phyloP scores from a whole-genome alignment of 2,113 vertebrate genomes.

The Delphinus delphis region DNA sequence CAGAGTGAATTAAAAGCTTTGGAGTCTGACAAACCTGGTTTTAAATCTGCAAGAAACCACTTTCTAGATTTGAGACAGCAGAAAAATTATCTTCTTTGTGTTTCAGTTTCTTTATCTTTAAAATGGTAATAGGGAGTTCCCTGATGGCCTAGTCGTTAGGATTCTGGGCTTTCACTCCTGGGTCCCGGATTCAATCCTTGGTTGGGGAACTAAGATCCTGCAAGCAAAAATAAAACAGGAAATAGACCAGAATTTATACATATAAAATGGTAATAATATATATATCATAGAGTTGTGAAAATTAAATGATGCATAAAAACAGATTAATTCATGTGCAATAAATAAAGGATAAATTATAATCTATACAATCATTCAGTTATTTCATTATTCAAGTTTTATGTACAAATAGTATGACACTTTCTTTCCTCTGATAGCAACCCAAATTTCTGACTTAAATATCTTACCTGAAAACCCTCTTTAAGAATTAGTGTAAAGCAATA shows the following conservation, averaged over 20 bases:
- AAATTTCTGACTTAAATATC: neutral
- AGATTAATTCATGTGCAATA: neutral
- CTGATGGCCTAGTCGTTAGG: no score
- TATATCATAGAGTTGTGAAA: neutral
- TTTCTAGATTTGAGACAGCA: neutral
- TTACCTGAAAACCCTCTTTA: neutral
- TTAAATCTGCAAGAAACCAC: neutral
- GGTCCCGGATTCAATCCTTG: no score
- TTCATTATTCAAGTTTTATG: constrained; percentile 9
- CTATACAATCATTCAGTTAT: neutral
- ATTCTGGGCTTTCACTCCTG: no score
- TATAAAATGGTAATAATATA: neutral
- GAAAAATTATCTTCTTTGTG: neutral
- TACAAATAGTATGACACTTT: neutral
- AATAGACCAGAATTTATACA: no score
- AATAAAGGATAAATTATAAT: neutral
- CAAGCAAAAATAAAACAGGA: no score
- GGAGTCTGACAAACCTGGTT: neutral
- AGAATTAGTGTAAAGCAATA: neutral
- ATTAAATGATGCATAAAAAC: neutral
- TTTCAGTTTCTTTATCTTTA: neutral
- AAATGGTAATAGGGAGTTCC: neutral
- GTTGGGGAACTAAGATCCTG: no score
- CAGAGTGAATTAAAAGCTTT: neutral
- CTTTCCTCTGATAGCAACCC: neutral